Conservation (phyloP, 2,888 invertebrate genomes). For the Pycnomerus fuliginosus region DNA sequence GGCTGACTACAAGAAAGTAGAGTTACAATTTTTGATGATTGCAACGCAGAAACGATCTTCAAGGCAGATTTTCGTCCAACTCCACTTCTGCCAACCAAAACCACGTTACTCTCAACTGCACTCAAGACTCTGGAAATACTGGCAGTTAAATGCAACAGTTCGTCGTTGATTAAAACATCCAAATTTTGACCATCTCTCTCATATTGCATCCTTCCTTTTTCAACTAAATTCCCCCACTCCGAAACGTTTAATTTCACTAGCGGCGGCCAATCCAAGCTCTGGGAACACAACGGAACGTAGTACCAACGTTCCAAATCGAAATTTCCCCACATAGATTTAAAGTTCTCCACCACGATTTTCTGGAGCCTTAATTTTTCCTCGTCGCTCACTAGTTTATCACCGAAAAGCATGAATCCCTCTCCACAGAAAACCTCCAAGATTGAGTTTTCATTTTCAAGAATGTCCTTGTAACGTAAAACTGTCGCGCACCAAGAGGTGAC, state of each 20-base stretch:
- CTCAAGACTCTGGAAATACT: conserved; percentile 65
- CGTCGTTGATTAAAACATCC: conserved; percentile 64
- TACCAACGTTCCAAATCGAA: conserved; percentile 34
- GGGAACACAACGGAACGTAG: conserved; percentile 38
- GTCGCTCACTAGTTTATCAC: conserved; percentile 67
- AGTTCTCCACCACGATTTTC: conserved; percentile 59
- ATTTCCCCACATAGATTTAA: conserved; percentile 49
- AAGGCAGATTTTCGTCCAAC: conserved; percentile 79
- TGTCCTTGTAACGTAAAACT: conserved; percentile 61
- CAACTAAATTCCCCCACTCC: conserved; percentile 64
- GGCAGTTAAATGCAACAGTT: conserved; percentile 65
- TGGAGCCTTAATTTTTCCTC: conserved; percentile 68
- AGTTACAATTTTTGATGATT: conserved; percentile 62
- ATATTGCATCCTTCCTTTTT: conserved; percentile 65
- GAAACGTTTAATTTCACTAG: conserved; percentile 50
- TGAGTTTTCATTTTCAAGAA: conserved; percentile 9
- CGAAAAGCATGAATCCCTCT: conserved; percentile 75
- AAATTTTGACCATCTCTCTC: conserved; percentile 65
- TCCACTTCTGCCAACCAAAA: conserved; percentile 76
- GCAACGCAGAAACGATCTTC: conserved; percentile 69
- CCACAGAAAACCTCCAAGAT: conserved; percentile 65
- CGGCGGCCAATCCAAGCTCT: conserved; percentile 20
- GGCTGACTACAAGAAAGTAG: conserved; percentile 44
- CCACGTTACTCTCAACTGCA: conserved; percentile 62
- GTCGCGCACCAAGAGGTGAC: conserved; percentile 71